Evolutionary conservation across 2,797 vertebrate genomes (phyloP), one percentile per base, ranked within the genome.

Genomic region (Enteromius treurensis): DNA sequence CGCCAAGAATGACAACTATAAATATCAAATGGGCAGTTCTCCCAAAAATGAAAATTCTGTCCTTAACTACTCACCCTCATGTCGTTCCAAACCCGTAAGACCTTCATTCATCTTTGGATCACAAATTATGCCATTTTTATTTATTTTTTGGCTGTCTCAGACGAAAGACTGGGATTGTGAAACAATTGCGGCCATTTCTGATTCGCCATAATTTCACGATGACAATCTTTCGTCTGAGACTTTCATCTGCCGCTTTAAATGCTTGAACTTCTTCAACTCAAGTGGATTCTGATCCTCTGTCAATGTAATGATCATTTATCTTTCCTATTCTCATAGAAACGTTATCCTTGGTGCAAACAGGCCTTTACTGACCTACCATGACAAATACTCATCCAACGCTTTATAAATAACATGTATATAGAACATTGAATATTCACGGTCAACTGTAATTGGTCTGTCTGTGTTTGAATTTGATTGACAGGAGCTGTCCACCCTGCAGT

Each of bases 401-500:
- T 47, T 4, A 37, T 70, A 45, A 70, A 80, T 40, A n/a, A 51
- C 29, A 19, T 55, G 74, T 40, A 58, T 58, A 40, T 58, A 15
- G 15, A 51, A 42, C 58, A 32, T 9, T 64, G 26, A 64, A 29
- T 64, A 14, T 8, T 64, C 15, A 21, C 5, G 26, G 42, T 32
- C n/a, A 17, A 65, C 60, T 68, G 78, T 84, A 73, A 80, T 78
- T 78, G 13, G 42, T 70, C 37, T 71, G 55, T 68, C 5, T 86
- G 40, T 87, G 26, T 64, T 64, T 64, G 60, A 77, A 76, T 78
- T 49, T 91, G 51, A 88, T 84, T 94, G 90, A 47, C 89, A 95
- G 94, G 96, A 98, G 88, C 94, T 96, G 73, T 96, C 96, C 85
- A 88, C 94, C 75, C 93, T 97, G 88, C 95, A 94, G 15, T 96